These are phyloP conservation scores for Brotogeris chrysoptera DNA, from an alignment of 2,797 vertebrate genomes.

Conservation along the genomic window DNA sequence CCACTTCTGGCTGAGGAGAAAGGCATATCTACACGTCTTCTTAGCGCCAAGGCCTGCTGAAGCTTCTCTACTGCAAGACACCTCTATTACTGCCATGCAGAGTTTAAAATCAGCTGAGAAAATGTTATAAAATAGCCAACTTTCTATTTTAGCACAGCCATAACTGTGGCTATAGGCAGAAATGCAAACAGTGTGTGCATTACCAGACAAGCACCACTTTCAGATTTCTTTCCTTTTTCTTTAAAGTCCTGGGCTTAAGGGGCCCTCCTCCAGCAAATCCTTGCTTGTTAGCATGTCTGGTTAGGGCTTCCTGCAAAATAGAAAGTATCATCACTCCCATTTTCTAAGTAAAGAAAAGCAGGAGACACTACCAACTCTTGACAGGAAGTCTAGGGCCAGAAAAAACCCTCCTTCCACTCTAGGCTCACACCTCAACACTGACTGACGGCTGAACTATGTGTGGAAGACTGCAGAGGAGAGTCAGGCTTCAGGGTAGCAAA, in stretches of 20 bases:
- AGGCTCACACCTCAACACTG: neutral
- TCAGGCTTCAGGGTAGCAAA: neutral
- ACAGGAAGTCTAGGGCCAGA: neutral
- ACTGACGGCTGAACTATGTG: neutral
- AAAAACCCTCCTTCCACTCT: neutral
- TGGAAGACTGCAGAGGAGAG: neutral
- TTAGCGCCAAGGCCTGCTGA: constrained; percentile 10
- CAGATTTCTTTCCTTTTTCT: neutral
- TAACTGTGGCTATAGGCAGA: neutral
- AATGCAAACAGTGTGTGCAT: neutral
- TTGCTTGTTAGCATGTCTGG: neutral
- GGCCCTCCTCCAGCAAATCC: neutral
- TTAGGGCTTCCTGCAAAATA: neutral
- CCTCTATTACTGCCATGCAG: neutral
- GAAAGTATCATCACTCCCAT: neutral
- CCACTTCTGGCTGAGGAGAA: neutral
- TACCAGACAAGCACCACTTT: neutral
- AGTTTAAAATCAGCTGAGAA: constrained; percentile 24
- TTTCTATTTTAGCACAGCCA: neutral
- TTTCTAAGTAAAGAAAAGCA: neutral
- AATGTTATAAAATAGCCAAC: neutral
- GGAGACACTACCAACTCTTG: neutral
- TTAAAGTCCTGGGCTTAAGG: neutral
- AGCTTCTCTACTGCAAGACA: constrained; percentile 1
- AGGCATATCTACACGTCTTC: neutral